Evolutionary conservation across 2,797 vertebrate genomes (phyloP), one percentile per base, ranked within the genome.

Genomic region (Crenichthys baileyi): DNA sequence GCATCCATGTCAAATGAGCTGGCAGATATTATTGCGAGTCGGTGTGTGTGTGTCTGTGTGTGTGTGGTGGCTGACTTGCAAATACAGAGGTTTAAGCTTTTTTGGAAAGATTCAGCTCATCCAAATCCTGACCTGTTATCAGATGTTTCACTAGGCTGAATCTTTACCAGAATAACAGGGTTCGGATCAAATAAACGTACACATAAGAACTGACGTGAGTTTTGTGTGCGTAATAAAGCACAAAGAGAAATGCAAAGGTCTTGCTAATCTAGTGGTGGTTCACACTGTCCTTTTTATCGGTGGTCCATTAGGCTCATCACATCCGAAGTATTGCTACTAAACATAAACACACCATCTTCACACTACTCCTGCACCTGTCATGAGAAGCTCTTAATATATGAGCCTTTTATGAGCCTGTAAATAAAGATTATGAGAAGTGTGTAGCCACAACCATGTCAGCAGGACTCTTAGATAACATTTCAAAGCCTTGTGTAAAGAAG

Each of bases 321-420:
- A 77, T 77, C 4, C 6, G 75, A 87, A 74, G 82, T 72, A 77
- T 67, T 70, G 24, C 61, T 55, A 76, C 73, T 81, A 85, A 84
- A 86, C 74, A 75, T 61, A 24, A 70, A 58, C 44, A 15, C 48
- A 51, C 78, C 60, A 58, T 67, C 78, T 46, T 68, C 71, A 67
- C 79, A 58, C 75, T 71, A 56, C 70, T 79, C 71, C n/a, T 65
- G 74, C 84, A 90, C 75, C 80, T 86, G 79, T 92, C 50, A 50
- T 5, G 11, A 72, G 79, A 75, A 48, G 56, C 83, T 82, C 75
- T 86, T 83, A 72, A 80, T 77, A 50, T 77, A 80, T 68, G 67
- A 70, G 67, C 67, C 67, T 73, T 88, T 88, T 83, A 91, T 80
- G 81, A 84, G 82, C 85, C 74, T 48, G 51, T 89, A 85, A 90